These are phyloP conservation scores for Tetrax tetrax DNA, from an alignment of 2,113 vertebrate genomes.

Conservation along the genomic window DNA sequence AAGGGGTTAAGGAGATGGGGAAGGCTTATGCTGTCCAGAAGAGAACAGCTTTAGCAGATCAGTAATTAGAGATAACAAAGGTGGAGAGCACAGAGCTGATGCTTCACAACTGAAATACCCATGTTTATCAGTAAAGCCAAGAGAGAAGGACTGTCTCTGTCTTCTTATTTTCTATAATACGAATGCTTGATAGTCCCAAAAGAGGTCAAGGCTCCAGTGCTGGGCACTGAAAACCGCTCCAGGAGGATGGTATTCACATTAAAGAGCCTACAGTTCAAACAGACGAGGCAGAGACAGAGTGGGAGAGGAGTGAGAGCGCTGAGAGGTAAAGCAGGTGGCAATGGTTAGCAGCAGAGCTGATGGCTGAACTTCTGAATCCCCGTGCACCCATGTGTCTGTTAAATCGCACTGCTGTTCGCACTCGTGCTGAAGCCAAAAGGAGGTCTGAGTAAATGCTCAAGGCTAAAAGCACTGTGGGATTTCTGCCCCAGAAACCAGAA, in stretches of 20 bases:
- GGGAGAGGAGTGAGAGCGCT: constrained; percentile 20
- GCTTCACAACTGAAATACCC: background rate
- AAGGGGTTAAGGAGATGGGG: background rate
- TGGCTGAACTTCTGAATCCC: background rate
- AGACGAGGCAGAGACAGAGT: background rate
- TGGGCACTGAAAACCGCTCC: background rate
- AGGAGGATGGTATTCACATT: constrained; percentile 37
- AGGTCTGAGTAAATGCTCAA: constrained; percentile 45
- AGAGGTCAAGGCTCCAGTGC: background rate
- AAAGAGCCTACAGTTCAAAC: background rate
- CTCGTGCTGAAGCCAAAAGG: background rate
- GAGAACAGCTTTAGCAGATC: background rate
- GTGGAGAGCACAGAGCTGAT: background rate
- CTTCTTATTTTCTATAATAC: background rate
- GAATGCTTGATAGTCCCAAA: background rate
- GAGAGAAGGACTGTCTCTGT: background rate
- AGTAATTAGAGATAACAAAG: constrained; percentile 13
- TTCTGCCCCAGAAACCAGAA: constrained; percentile 28
- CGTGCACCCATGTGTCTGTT: background rate
- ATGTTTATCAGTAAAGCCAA: background rate
- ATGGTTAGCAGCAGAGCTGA: background rate
- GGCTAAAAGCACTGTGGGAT: constrained; percentile 7
- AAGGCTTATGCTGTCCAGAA: background rate
- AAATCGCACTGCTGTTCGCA: constrained; percentile 7
- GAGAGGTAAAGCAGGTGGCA: constrained; percentile 60